Conservation (phyloP, 2,888 invertebrate species). For the Diaprepes abbreviatus region DNA sequence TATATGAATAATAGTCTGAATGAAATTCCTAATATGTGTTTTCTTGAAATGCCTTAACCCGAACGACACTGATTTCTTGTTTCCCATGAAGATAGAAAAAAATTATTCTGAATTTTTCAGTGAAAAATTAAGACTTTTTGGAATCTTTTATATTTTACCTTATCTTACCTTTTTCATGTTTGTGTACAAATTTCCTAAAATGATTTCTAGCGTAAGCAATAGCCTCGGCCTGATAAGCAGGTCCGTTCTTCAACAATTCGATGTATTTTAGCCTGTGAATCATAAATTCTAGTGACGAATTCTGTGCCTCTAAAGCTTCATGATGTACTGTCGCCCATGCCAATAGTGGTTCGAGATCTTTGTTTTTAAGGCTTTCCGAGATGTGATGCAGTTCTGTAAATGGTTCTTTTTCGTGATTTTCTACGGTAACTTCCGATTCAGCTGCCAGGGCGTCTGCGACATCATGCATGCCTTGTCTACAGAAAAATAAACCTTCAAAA, state of each 20-base stretch:
- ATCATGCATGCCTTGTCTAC: slow-evolving; percentile 91
- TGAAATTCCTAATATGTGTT: too few relatives aligned
- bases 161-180: slow-evolving; percentile 81
- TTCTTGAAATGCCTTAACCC: too few relatives aligned
- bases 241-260: slow-evolving; percentile 77
- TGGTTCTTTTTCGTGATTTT: slow-evolving; percentile 78
- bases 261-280: slow-evolving; percentile 85
- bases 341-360: slow-evolving; percentile 87
- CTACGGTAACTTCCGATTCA: slow-evolving; percentile 79
- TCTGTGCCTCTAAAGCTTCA: slow-evolving; percentile 78
- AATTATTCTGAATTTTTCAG: too few relatives aligned
- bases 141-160: too few relatives aligned
- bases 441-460: slow-evolving; percentile 86
- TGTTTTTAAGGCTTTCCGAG: slow-evolving; percentile 85
- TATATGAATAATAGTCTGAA: too few relatives aligned
- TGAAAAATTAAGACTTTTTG: too few relatives aligned
- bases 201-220: slow-evolving; percentile 88
- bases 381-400: slow-evolving; percentile 90
- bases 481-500: not conserved
- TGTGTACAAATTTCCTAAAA: slow-evolving; percentile 84
- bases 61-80: too few relatives aligned
- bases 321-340: slow-evolving; percentile 88
- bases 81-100: too few relatives aligned
- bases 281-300: slow-evolving; percentile 83
- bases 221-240: slow-evolving; percentile 83